A percentile compares a stretch with the other conserved stretches of the same genome.
These are phyloP conservation scores for Ephestia elutella DNA, from an alignment of 1,140 invertebrate genomes.

Conservation along the genomic window DNA sequence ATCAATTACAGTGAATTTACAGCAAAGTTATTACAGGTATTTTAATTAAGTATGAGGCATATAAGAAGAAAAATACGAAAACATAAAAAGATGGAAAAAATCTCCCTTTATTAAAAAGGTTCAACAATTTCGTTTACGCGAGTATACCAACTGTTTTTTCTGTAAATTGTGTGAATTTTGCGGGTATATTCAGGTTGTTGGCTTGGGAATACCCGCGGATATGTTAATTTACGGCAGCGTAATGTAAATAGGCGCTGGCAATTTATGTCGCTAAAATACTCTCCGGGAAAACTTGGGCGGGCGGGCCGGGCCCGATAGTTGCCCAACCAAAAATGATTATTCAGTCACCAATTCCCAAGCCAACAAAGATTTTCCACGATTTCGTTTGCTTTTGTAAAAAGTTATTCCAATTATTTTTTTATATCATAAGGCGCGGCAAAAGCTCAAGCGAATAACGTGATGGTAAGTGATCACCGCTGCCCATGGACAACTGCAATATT, in stretches of 20 bases:
- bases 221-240: conserved; percentile 53
- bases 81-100: conserved; percentile 17
- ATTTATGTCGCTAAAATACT: conserved; percentile 58
- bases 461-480: no score
- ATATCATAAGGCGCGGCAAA: no score
- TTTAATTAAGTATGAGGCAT: background rate
- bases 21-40: background rate
- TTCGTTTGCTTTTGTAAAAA: no score
- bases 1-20: no score
- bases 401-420: no score
- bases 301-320: conserved; percentile 19
- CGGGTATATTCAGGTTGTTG: conserved; percentile 43
- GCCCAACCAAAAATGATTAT: conserved; percentile 30
- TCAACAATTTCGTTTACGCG: conserved; percentile 16
- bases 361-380: background rate
- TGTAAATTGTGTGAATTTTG: conserved; percentile 38
- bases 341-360: conserved; percentile 28
- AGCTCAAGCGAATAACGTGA: no score
- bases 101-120: conserved; percentile 17
- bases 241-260: conserved; percentile 56
- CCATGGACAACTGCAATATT: no score
- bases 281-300: conserved; percentile 33
- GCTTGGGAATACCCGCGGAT: conserved; percentile 53
- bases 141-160: conserved; percentile 25
- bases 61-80: conserved; percentile 1